Evolutionary conservation across 1,140 invertebrate species (phyloP), one percentile per base, ranked within the genome.

Genomic region (Listronotus bonariensis): DNA sequence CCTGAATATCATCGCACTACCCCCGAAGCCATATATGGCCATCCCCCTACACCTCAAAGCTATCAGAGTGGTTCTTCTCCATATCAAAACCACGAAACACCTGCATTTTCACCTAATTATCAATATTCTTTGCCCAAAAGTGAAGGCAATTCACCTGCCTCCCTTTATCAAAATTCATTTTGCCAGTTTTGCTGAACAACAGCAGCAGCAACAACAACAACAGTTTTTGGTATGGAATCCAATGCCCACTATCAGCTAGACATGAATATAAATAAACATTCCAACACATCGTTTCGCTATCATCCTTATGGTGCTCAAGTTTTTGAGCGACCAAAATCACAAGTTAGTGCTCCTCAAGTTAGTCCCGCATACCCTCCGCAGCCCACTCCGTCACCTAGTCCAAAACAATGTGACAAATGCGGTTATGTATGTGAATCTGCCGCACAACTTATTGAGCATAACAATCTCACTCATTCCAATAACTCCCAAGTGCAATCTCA

Each of bases 331-430:
- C 58, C 45, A 6, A 69, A 72, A 58, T 80, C 82, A 72, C 0
- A 77, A 80, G 81, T 81, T 18, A 84, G 84, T 49, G 85, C 85
- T n/a, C 85, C 85, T 17, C 86, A 86, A 11, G 84, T 86, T 10
- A 87, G 85, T 67, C 86, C 87, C 6, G 74, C 84, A 1, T 88
- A 87, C 69, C 85, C 85, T 0, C 63, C 83, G 75, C 85, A 87
- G 68, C 83, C 83, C 6, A 84, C 82, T 34, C 85, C 85, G 40
- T 85, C 85, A 9, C 83, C 83, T 3, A 86, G 86, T 42, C 86
- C 86, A 0, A 82, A 87, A 67, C 89, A 91, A 69, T 92, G 91
- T 76, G 90, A 92, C 64, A 92, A 92, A 72, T 92, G 90, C 73
- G 89, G 90, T 32, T 87, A 84, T 56, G 85, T 91, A 32, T 91